Evolutionary conservation across 2,888 invertebrate genomes (phyloP), one percentile per base, ranked within the genome.

Genomic region (Cryptus armator): DNA sequence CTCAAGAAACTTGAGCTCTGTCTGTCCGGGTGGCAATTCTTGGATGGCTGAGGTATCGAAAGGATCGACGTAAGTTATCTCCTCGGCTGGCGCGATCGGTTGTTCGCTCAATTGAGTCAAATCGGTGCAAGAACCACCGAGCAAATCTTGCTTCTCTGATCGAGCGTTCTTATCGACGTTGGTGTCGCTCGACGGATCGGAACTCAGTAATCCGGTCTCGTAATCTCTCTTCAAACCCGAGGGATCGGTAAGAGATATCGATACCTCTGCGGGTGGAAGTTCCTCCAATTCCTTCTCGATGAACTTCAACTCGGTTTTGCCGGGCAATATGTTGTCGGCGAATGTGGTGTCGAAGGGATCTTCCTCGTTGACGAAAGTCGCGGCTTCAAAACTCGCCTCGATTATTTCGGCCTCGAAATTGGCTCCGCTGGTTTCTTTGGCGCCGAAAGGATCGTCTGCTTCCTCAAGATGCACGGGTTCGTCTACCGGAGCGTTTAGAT

Each of bases 341-440:
- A 97, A 97, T 71, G 97, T 96, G 29, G 98, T 98, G 91, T 98
- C 98, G 90, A 98, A 98, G 0, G 98, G 98, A 95, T 98, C 98
- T 72, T 94, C 94, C 89, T 96, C 96, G 90, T 95, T 95, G 86
- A 95, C 95, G 86, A 91, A 93, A 7, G 91, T 93, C 4, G 93
- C 93, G 2, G 89, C 92, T 84, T 91, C 93, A 82, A 92, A 92
- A 86, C 90, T 92, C 14, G 90, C 91, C 78, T 91, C 93, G 79
- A 87, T 94, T 91, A 87, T 94, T 90, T 92, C 93, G 5, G 89
- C 78, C 19, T 91, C 89, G 51, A 91, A 92, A 66, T 93, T 90
- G 1, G 90, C 89, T 2, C 87, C 88, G 29, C 92, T 92, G 0
- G 94, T 92, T 68, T 92, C 94, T 43, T 94, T 94, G 7, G 94